Conservation (phyloP, 2,797 vertebrate species). For the Crenichthys baileyi region DNA sequence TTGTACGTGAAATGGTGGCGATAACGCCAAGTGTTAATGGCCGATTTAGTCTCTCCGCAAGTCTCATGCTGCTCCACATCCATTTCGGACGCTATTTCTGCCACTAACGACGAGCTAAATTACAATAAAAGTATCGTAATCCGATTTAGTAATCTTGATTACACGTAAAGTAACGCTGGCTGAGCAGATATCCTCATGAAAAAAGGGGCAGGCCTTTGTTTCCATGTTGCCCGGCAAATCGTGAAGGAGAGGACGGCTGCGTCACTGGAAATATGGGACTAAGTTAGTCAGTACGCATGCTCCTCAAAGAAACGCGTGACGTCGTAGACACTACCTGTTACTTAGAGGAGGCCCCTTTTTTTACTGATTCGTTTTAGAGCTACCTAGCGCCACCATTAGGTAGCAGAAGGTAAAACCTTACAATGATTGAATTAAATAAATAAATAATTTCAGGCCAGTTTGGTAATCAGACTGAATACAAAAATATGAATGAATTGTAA, state of each 20-base stretch:
- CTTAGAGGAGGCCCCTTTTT: neutral
- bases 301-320: accelerated
- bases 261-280: neutral
- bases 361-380: conserved; percentile 6
- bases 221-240: conserved; percentile 31
- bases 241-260: neutral
- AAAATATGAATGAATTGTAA: too few relatives aligned
- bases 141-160: conserved; percentile 79
- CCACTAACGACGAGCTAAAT: conserved; percentile 27
- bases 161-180: conserved; percentile 81
- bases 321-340: neutral
- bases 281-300: conserved; percentile 35
- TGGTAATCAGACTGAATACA: too few relatives aligned
- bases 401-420: neutral
- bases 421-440: neutral
- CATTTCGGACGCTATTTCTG: conserved; percentile 45
- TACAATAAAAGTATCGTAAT: conserved; percentile 73
- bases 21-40: conserved; percentile 78
- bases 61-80: conserved; percentile 60
- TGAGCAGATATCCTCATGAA: conserved; percentile 67
- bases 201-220: conserved; percentile 77
- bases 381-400: conserved; percentile 54
- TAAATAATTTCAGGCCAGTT: neutral
- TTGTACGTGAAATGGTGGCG: conserved; percentile 82
- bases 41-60: conserved; percentile 70